phyloP scores from a whole-genome alignment of 92 coral and sea anemone genomes.

The Phenganax marumi region DNA sequence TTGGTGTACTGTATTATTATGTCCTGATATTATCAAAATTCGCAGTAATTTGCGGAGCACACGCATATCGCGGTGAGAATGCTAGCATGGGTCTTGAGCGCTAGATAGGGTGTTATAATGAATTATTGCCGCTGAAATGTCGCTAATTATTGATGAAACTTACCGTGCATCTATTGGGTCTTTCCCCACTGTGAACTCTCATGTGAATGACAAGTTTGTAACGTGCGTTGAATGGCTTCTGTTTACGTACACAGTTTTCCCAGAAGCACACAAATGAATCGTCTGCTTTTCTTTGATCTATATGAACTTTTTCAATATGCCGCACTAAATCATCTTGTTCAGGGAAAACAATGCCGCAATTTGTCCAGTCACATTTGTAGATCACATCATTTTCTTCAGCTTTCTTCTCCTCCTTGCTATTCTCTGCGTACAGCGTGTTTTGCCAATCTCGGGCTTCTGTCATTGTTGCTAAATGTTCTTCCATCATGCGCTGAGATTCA shows the following conservation, averaged over 20 bases:
- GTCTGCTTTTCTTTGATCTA: constrained; percentile 97
- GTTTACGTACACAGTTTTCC: constrained; percentile 91
- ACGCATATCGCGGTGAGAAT: background rate
- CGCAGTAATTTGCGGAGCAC: background rate
- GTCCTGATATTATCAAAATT: constrained; percentile 16
- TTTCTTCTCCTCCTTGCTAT: background rate
- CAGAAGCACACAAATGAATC: constrained; percentile 95
- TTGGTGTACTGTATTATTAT: constrained; percentile 18
- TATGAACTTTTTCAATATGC: constrained; percentile 96
- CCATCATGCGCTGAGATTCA: constrained; percentile 40
- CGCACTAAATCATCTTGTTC: constrained; percentile 94
- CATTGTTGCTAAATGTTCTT: constrained; percentile 28
- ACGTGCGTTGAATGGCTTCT: constrained; percentile 90
- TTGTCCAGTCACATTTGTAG: constrained; percentile 74
- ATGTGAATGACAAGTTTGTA: constrained; percentile 83
- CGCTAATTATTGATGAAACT: constrained; percentile 56
- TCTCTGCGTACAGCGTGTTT: background rate
- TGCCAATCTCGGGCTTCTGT: constrained; percentile 12
- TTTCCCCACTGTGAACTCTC: constrained; percentile 99
- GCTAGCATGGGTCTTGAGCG: background rate
- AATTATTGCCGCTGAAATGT: constrained; percentile 8
- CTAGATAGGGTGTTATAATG: constrained; percentile 4
- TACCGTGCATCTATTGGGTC: constrained; percentile 99
- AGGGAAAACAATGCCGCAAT: constrained; percentile 78
- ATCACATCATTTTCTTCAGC: constrained; percentile 6